Evolutionary conservation across 2,113 vertebrate species (phyloP).

Genomic region (Poeciliopsis prolifica): DNA sequence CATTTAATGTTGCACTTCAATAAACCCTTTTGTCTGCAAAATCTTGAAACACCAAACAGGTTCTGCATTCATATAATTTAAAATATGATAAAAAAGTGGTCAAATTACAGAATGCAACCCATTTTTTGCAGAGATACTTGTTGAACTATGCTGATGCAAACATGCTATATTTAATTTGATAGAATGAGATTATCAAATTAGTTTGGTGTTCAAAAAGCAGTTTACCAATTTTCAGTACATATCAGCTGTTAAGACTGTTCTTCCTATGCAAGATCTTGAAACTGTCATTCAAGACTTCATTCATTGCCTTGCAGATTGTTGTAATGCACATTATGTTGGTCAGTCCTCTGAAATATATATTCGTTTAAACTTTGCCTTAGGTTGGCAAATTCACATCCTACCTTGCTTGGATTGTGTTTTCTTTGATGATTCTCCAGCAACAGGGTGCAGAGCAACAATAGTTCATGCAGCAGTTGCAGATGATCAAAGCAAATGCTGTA

Average conservation of each 20-base stretch:
- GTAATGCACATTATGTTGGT: background rate
- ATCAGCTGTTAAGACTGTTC: background rate
- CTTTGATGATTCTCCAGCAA: too few species aligned
- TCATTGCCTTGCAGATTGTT: background rate
- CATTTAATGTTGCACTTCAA: background rate
- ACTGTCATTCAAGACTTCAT: background rate
- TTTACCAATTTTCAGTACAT: background rate
- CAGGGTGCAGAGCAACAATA: too few species aligned
- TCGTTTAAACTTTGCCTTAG: too few species aligned
- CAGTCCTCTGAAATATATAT: background rate
- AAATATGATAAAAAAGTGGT: background rate
- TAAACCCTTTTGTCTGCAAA: background rate
- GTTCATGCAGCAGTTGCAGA: too few species aligned
- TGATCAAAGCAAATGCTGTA: too few species aligned
- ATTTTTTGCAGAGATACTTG: background rate
- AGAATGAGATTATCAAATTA: background rate
- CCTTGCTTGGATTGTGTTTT: too few species aligned
- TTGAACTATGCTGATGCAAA: too few species aligned
- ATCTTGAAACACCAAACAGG: background rate
- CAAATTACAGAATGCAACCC: background rate
- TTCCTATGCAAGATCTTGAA: background rate
- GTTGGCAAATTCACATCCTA: too few species aligned
- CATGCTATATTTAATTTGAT: background rate
- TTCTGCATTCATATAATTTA: background rate
- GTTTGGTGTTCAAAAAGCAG: background rate